Conservation (phyloP, 1,140 invertebrate genomes). For the Zelostemma sp. region DNA sequence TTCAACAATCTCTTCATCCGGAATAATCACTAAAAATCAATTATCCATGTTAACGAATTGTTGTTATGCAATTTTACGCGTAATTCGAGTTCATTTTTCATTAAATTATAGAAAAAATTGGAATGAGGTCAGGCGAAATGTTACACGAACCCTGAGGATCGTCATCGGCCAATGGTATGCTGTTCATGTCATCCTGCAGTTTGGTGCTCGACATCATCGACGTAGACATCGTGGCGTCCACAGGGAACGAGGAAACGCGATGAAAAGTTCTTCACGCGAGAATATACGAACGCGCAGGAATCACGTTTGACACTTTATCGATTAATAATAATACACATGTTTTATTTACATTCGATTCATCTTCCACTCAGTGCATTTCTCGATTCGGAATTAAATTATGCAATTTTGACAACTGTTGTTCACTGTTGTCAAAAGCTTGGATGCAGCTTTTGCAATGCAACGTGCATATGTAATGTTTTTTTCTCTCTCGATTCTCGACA, state of each 20-base stretch:
- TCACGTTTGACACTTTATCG: slow-evolving; percentile 32
- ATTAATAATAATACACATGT: slow-evolving; percentile 16
- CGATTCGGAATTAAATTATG: too few species aligned
- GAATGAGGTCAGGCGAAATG: not conserved
- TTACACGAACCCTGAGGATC: slow-evolving; percentile 82
- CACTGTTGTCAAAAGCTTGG: too few species aligned
- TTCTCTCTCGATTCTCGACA: too few species aligned
- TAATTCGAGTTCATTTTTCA: too few species aligned
- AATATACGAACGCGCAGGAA: slow-evolving; percentile 25
- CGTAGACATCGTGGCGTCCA: slow-evolving; percentile 54
- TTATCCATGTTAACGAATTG: too few species aligned
- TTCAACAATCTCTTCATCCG: slow-evolving; percentile 77
- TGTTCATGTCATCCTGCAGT: slow-evolving; percentile 83
- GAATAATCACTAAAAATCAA: slow-evolving; percentile 78
- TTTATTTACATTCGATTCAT: slow-evolving; percentile 5
- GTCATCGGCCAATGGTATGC: slow-evolving; percentile 89
- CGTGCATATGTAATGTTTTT: too few species aligned
- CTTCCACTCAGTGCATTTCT: too few species aligned
- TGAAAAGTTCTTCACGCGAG: too few species aligned
- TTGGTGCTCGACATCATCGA: slow-evolving; percentile 70
- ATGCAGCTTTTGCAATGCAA: too few species aligned
- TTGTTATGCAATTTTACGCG: too few species aligned
- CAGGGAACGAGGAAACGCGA: not conserved
- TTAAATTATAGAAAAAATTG: too few species aligned
- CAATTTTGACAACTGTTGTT: too few species aligned